A percentile compares a stretch with the other conserved stretches of the same genome.
Conservation (phyloP, 2,888 invertebrate genomes). For the Taphrorychus bicolor region DNA sequence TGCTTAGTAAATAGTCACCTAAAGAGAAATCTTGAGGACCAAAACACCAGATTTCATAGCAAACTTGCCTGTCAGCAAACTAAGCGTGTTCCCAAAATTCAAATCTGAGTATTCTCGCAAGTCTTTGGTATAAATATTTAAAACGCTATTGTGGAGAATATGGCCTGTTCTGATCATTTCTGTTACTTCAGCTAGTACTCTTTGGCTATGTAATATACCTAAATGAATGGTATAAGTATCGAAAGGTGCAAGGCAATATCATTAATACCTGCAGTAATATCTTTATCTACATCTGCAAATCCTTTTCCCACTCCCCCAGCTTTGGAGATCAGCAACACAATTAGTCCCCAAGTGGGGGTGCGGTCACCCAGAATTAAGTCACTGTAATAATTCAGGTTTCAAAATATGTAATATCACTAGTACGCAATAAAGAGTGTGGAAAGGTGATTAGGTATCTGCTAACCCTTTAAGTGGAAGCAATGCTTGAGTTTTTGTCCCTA, state of each 20-base stretch:
- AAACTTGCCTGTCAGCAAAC: conserved; percentile 82
- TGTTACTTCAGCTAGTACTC: conserved; percentile 77
- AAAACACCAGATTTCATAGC: background rate
- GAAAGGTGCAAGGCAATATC: no score
- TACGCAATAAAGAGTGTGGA: no score
- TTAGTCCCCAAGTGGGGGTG: conserved; percentile 92
- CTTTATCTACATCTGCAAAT: conserved; percentile 84
- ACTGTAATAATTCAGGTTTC: background rate
- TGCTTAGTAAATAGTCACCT: conserved; percentile 88
- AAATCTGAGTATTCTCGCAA: conserved; percentile 68
- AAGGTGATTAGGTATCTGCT: no score
- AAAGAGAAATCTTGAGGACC: background rate
- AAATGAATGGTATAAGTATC: background rate
- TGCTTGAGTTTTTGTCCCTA: background rate
- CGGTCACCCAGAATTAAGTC: conserved; percentile 61
- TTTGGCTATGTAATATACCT: conserved; percentile 81
- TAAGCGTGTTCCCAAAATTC: conserved; percentile 95
- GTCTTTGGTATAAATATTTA: conserved; percentile 73
- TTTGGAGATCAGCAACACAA: conserved; percentile 89
- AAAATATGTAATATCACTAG: background rate
- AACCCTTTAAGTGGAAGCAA: background rate
- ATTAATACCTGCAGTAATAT: conserved; percentile 74
- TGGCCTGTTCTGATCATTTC: conserved; percentile 96
- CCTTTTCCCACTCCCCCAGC: conserved; percentile 85
- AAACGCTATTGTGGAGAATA: conserved; percentile 81